phyloP scores from a whole-genome alignment of 2,888 invertebrate species.

The Steromphala cineraria region DNA sequence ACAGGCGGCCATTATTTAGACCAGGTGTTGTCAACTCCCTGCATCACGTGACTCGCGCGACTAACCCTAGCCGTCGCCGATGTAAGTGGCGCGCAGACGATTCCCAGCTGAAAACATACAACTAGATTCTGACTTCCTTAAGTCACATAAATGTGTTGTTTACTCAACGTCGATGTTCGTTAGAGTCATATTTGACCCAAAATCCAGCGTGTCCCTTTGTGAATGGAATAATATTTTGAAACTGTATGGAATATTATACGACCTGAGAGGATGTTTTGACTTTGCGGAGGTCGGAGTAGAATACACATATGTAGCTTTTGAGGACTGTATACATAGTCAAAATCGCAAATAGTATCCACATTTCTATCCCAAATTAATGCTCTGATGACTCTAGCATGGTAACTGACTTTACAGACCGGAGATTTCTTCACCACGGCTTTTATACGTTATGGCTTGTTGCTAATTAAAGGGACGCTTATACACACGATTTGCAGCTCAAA shows the following conservation, averaged over 20 bases:
- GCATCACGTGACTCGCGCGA: background rate
- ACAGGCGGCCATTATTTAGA: background rate
- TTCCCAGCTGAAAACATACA: background rate
- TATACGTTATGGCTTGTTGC: background rate
- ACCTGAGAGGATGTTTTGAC: background rate
- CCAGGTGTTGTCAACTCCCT: background rate
- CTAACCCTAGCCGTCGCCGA: background rate
- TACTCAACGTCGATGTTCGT: background rate
- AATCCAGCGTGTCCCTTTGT: slow-evolving; percentile 1
- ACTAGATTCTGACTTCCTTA: background rate
- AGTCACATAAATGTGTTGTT: background rate
- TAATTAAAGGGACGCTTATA: slow-evolving; percentile 15
- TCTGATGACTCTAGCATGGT: background rate
- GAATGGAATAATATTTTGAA: slow-evolving; percentile 12
- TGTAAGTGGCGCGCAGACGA: background rate
- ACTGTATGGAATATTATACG: slow-evolving; percentile 8
- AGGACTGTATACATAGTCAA: background rate
- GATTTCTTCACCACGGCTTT: background rate
- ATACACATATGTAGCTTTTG: slow-evolving; percentile 15
- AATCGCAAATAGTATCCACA: slow-evolving; percentile 10
- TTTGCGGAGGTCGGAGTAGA: background rate
- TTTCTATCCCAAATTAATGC: background rate
- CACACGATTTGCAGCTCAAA: background rate
- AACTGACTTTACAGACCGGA: background rate
- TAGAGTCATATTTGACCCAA: slow-evolving; percentile 17